Base-by-base conservation (phyloP, 2,113 vertebrate species). In the Rynchops niger region DNA sequence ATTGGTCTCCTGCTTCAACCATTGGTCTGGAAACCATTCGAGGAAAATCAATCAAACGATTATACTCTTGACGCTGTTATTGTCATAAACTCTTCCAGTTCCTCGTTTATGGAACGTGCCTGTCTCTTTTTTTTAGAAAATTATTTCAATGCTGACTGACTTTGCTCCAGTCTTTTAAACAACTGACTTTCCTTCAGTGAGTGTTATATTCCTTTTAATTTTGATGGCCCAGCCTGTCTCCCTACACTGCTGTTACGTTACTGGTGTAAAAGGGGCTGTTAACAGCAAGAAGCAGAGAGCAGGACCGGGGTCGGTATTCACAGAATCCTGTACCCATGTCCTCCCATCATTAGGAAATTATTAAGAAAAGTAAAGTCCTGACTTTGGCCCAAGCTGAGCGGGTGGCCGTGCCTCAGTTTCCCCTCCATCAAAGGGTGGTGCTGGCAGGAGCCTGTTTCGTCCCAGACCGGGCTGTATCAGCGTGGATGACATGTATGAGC, bases 401-500 rank as follows among this genome's bases (percentile, higher is more conserved):
- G 52, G 40, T 3, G 2, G 13, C 29, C 1, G 0, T 56, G 77
- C 42, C 62, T 92, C 70, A 59, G 65, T 83, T 82, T 93, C 43
- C 36, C 36, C 27, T 77, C n/a, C 4, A 3, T 26, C 9, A 1
- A 74, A 61, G 45, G 40, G 20, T 17, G 11, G 30, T 15, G 20
- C 32, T 42, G 42, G n/a, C 21, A 66, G 38, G 10, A 70, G 15
- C 17, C 36, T 38, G 5, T 38, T 38, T 34, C 3, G 0, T 27
- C 21, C 12, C 4, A 2, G 73, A 23, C 42, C 0, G 2, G 63
- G 20, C 40, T 90, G 15, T 3, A 2, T 62, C 20, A 7, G 23
- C 13, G 36, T 0, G 0, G 58, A 29, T 7, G 9, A 50, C 2
- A 9, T 23, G 34, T 70, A 45, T 1, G 0, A 70, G 73, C 3